Base-by-base conservation (phyloP, 1,140 invertebrate species). In the Proctacanthus coquilletti region DNA sequence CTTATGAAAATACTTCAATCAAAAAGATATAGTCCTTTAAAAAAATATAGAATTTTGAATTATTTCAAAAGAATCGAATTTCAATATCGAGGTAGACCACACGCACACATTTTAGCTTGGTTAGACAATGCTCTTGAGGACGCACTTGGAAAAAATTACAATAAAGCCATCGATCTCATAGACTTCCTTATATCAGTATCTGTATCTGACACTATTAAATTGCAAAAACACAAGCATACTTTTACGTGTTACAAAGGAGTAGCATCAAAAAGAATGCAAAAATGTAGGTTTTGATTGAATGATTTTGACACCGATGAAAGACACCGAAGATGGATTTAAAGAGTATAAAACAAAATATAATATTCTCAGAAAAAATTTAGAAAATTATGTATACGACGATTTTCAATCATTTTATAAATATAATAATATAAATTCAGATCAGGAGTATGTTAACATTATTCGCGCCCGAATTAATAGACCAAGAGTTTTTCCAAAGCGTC, bases 41-140 rank as follows among this genome's bases (percentile, higher is more conserved):
- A 38, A 31, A 40, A 49, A 39, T 48, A 53, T 40, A 15, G 20
- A n/a, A 40, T 55, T 38, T 9, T 42, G 4, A 6, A 57, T 42
- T 60, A 48, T 32, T 60, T 50, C 27, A 49, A 42, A 45, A 30
- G 51, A 27, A 47, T 53, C 43, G 60, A 54, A 47, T 63, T 56
- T 48, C 55, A 54, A 44, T 49, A 56, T 49, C 45, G 40, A 36
- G 62, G 48, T 18, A 56, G 52, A 50, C 60, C 48, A 36, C 50
- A 47, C 44, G 45, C 45, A 6, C 57, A 60, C 41, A 50, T 47
- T 23, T 38, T 60, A 30, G 14, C 47, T 2, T 60, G 52, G 57
- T 34, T 59, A 10, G 38, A 42, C 18, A 47, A 59, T 42, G 23
- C 23, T n/a, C n/a, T n/a, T n/a, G n/a, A n/a, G n/a, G n/a, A 25